Percentiles rank a stretch among this genome's conserved stretches.
These are phyloP conservation scores for Entomobrya multifasciata DNA, from an alignment of 2,888 invertebrate genomes.

Conservation along the genomic window DNA sequence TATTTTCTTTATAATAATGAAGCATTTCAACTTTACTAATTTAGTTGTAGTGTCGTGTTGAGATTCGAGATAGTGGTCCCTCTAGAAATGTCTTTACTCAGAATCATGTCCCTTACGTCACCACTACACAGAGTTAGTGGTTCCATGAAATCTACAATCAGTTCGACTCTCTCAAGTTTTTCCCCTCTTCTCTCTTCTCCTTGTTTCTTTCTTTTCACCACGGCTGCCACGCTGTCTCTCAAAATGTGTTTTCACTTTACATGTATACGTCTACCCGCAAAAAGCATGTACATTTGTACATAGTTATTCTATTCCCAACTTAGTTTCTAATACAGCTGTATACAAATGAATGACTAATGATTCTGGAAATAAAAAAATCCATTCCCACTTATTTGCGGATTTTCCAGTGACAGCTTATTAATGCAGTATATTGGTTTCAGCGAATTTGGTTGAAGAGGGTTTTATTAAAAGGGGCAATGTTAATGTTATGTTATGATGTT, in stretches of 20 bases:
- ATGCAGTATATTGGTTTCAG: constrained; percentile 19
- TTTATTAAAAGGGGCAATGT: not conserved
- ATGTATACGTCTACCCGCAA: not conserved
- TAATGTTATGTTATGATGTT: not conserved
- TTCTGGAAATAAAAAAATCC: constrained; percentile 19
- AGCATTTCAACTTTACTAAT: not conserved
- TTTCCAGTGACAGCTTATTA: constrained; percentile 47
- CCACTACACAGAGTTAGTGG: constrained; percentile 20
- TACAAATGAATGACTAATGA: constrained; percentile 33
- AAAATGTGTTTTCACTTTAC: constrained; percentile 11
- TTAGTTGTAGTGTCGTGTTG: not conserved
- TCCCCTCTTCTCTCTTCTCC: constrained; percentile 1
- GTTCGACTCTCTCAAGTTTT: not conserved
- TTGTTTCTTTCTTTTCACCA: not conserved
- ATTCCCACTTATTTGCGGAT: constrained; percentile 18
- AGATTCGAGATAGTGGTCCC: constrained; percentile 20
- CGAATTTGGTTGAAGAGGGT: not conserved
- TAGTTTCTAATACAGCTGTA: too few species aligned
- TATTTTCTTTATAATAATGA: not conserved
- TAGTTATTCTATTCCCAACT: too few species aligned
- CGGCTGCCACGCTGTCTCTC: constrained; percentile 44
- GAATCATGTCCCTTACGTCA: constrained; percentile 52
- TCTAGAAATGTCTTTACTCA: constrained; percentile 35
- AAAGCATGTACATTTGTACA: too few species aligned
- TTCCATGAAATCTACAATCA: constrained; percentile 60